A percentile compares a stretch with the other conserved stretches of the same genome.
phyloP scores from a whole-genome alignment of 2,113 vertebrate species.

The Charina bottae region DNA sequence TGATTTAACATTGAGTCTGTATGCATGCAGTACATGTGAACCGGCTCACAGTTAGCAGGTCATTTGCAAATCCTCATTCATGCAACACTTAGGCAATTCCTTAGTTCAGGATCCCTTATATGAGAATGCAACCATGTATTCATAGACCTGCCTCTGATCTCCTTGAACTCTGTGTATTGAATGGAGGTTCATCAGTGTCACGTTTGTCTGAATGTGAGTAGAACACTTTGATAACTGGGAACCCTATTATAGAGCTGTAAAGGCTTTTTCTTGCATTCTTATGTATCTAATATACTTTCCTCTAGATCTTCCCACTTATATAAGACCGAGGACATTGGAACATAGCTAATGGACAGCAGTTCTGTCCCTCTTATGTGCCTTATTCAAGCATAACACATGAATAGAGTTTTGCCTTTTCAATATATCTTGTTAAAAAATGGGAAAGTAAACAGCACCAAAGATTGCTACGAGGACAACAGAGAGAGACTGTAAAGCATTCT shows the following conservation, averaged over 20 bases:
- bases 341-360: neutral
- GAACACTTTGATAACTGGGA: neutral
- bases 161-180: neutral
- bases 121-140: neutral
- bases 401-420: neutral
- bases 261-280: neutral
- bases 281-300: neutral
- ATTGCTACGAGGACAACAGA: neutral
- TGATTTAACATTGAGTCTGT: too few species aligned
- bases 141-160: neutral
- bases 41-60: too few species aligned
- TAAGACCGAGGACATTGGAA: neutral
- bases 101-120: neutral
- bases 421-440: neutral
- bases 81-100: neutral
- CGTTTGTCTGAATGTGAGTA: neutral
- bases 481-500: slow-evolving; percentile 9
- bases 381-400: neutral
- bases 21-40: neutral
- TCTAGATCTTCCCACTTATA: neutral
- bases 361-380: neutral
- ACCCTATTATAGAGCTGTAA: neutral
- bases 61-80: neutral
- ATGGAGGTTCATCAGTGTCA: neutral
- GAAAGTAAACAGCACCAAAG: neutral